Percentiles rank a stretch among this genome's conserved stretches.
Evolutionary conservation across 2,797 vertebrate genomes (phyloP).

Genomic region (Poeciliopsis gracilis): DNA sequence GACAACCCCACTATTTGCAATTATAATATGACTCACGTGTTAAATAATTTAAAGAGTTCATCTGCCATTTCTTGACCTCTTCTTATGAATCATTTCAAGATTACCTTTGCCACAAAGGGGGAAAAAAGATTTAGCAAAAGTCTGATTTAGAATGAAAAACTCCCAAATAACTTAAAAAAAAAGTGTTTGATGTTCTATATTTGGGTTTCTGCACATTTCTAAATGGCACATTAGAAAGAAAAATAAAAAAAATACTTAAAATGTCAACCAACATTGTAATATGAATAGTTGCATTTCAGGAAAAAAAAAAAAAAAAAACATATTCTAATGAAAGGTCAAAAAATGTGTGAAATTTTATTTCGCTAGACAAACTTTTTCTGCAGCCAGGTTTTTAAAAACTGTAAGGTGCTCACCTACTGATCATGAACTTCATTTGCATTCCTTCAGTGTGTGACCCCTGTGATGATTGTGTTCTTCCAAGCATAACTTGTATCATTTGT

Average conservation of each 20-base stretch:
- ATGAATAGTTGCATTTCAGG: neutral
- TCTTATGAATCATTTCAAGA: neutral
- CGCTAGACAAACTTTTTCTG: neutral
- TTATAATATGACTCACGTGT: slow-evolving; percentile 13
- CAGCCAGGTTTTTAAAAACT: neutral
- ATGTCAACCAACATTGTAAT: neutral
- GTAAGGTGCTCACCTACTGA: neutral
- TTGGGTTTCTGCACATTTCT: neutral
- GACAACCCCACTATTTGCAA: slow-evolving; percentile 23
- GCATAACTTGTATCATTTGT: neutral
- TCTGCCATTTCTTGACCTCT: slow-evolving; percentile 18
- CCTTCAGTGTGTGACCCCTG: slow-evolving; percentile 16
- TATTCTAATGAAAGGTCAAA: neutral
- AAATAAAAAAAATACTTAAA: neutral
- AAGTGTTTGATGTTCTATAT: neutral
- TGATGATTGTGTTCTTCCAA: neutral
- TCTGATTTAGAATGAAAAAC: neutral
- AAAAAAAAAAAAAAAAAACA: neutral
- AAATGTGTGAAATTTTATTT: neutral
- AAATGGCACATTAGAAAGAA: neutral
- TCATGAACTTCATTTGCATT: slow-evolving; percentile 25
- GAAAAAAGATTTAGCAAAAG: neutral
- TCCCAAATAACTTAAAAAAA: neutral
- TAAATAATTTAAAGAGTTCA: neutral
- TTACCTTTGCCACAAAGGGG: neutral